These are phyloP conservation scores for Microctonus brassicae DNA, from an alignment of 2,888 invertebrate genomes.

Conservation along the genomic window DNA sequence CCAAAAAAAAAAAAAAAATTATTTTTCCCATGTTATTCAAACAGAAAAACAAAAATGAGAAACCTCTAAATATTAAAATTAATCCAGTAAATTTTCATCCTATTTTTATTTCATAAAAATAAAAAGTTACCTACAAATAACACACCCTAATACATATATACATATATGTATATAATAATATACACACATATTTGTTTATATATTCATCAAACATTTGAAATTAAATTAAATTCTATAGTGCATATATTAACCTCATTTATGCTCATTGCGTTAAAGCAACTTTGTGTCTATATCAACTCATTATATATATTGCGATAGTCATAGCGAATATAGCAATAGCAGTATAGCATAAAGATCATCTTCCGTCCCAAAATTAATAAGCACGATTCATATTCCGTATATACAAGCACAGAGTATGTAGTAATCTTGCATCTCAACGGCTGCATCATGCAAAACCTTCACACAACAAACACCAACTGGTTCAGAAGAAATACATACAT, in stretches of 20 bases:
- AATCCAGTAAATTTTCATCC: too few relatives aligned
- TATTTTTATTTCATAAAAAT: too few relatives aligned
- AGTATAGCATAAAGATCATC: not conserved
- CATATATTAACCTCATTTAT: not conserved
- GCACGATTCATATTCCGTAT: constrained; percentile 28
- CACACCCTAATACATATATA: too few relatives aligned
- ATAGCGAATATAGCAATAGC: not conserved
- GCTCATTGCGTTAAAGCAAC: not conserved
- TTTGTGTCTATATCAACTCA: not conserved
- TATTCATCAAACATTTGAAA: too few relatives aligned
- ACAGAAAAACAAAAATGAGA: too few relatives aligned
- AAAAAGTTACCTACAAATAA: too few relatives aligned
- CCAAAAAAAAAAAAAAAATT: too few relatives aligned
- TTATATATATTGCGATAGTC: not conserved
- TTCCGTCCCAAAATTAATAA: constrained; percentile 16
- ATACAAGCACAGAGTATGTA: constrained; percentile 6
- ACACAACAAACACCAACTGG: not conserved
- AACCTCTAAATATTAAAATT: too few relatives aligned
- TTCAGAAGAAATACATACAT: not conserved
- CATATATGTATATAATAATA: too few relatives aligned
- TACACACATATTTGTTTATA: too few relatives aligned
- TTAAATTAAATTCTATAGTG: not conserved
- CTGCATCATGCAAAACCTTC: constrained; percentile 4
- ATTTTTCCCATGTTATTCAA: too few relatives aligned
- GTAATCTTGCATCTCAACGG: constrained; percentile 21